phyloP scores from a whole-genome alignment of 2,888 invertebrate species.

The Caenorhabditis macrosperma region DNA sequence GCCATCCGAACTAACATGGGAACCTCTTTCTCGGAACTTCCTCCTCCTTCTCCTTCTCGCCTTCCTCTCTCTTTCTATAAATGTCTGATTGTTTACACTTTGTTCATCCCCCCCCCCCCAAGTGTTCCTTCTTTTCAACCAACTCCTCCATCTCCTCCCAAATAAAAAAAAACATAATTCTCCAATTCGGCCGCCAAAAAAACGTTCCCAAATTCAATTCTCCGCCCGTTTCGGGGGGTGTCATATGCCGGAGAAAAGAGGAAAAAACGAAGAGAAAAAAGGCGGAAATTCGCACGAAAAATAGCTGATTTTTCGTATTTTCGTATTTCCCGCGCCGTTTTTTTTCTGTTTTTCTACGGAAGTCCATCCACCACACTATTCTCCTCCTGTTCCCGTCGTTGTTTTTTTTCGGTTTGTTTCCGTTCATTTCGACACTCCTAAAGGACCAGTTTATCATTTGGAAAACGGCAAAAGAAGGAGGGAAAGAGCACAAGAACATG shows the following conservation, averaged over 20 bases:
- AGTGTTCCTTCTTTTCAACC: neutral
- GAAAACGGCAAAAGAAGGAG: slow-evolving; percentile 5
- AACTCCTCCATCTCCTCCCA: too few species aligned
- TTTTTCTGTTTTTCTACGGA: neutral
- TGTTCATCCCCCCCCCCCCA: too few species aligned
- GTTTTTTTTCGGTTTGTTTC: neutral
- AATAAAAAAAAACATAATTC: neutral
- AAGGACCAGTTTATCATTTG: neutral
- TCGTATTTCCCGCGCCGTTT: neutral
- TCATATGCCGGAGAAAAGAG: neutral
- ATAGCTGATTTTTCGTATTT: too few species aligned
- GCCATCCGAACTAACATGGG: too few species aligned
- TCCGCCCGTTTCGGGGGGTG: neutral
- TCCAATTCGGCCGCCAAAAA: neutral
- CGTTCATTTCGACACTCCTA: too few species aligned
- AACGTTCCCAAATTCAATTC: neutral
- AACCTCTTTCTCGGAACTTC: too few species aligned
- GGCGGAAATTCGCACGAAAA: neutral
- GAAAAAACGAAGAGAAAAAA: neutral
- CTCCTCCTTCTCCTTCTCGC: neutral
- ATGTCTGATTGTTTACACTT: neutral
- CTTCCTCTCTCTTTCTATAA: neutral
- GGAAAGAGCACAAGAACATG: slow-evolving; percentile 2
- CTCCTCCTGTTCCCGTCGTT: neutral
- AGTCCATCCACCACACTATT: too few species aligned